Evolutionary conservation across 2,888 invertebrate species (phyloP).

Genomic region (Drosophila lacicola): DNA sequence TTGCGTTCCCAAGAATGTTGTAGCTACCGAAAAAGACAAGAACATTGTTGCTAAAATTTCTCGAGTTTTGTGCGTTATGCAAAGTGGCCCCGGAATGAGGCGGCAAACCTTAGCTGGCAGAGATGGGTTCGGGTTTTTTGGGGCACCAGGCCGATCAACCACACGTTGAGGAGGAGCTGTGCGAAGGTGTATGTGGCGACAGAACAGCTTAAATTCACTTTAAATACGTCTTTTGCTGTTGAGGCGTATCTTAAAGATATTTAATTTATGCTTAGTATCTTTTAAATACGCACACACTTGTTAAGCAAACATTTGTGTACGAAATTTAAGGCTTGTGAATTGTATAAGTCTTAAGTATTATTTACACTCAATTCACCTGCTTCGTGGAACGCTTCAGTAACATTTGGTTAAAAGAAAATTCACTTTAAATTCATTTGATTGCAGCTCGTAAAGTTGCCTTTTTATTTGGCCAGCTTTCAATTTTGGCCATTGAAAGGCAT

Average conservation of each 20-base stretch:
- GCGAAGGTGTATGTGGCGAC: constrained; percentile 15
- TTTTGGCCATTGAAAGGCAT: constrained; percentile 14
- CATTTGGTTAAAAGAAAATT: constrained; percentile 25
- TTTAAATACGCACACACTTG: neutral
- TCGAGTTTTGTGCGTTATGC: constrained; percentile 39
- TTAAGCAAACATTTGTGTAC: constrained; percentile 24
- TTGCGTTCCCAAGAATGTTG: constrained; percentile 40
- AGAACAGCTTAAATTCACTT: constrained; percentile 39
- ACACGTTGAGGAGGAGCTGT: constrained; percentile 8
- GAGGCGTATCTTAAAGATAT: constrained; percentile 20
- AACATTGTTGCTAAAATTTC: constrained; percentile 59
- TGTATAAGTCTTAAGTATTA: constrained; percentile 45
- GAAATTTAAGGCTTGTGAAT: constrained; percentile 30
- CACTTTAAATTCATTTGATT: constrained; percentile 46
- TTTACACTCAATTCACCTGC: constrained; percentile 63
- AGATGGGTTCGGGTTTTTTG: neutral
- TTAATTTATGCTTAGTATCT: constrained; percentile 26
- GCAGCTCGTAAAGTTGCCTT: constrained; percentile 42
- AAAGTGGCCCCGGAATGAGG: constrained; percentile 20
- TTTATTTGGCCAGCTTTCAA: constrained; percentile 21
- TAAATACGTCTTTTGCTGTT: constrained; percentile 10
- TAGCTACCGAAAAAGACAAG: constrained; percentile 34
- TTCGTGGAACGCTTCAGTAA: constrained; percentile 20
- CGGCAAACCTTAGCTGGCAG: constrained; percentile 6
- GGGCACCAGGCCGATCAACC: constrained; percentile 23